These are phyloP conservation scores for Gnatocerus cornutus DNA, from an alignment of 2,888 invertebrate genomes.

Conservation along the genomic window DNA sequence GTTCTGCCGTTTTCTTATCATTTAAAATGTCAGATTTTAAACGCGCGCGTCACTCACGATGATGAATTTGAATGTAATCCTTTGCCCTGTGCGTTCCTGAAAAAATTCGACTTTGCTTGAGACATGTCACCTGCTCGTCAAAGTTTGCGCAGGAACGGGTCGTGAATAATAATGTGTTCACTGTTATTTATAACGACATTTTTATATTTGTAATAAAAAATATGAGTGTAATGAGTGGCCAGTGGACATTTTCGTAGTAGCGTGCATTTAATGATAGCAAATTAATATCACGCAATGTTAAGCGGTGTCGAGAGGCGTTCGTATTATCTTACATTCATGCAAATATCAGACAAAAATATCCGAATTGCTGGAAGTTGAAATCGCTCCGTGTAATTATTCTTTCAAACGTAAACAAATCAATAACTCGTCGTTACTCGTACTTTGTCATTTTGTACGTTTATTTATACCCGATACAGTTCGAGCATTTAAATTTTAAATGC, in stretches of 20 bases:
- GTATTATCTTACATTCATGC: constrained; percentile 38
- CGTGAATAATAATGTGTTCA: background rate
- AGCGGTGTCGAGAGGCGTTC: constrained; percentile 35
- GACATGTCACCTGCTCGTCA: background rate
- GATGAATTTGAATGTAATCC: constrained; percentile 4
- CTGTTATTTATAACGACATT: constrained; percentile 14
- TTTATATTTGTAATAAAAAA: constrained; percentile 24
- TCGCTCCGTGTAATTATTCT: too few species aligned
- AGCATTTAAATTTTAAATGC: constrained; percentile 1
- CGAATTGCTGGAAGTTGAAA: constrained; percentile 1
- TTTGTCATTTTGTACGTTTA: background rate
- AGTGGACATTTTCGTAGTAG: constrained; percentile 35
- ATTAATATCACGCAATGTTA: constrained; percentile 46
- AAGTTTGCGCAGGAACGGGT: background rate
- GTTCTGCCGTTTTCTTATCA: background rate
- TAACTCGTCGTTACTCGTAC: constrained; percentile 3
- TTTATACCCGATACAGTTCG: background rate
- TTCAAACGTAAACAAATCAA: constrained; percentile 1
- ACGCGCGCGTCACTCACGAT: background rate
- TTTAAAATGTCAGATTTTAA: constrained; percentile 4
- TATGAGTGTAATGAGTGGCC: constrained; percentile 13
- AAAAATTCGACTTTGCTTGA: background rate
- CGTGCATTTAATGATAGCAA: constrained; percentile 44
- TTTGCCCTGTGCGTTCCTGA: background rate
- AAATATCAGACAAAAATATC: constrained; percentile 35